Conservation (phyloP, 2,797 vertebrate species). For the Smutsia gigantea region DNA sequence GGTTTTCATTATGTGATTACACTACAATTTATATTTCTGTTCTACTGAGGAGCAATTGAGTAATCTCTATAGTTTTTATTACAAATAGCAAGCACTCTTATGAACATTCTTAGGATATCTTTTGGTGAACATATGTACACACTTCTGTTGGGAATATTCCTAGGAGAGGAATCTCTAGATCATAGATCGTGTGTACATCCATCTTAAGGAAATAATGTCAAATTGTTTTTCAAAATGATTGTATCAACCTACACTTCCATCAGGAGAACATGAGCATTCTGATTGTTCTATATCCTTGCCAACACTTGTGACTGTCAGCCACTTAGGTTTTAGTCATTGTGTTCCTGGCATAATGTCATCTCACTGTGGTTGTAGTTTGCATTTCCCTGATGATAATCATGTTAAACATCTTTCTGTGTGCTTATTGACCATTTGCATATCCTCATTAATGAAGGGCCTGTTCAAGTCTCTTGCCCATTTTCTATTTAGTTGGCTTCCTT, state of each 20-base stretch:
- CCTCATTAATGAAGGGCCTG: not conserved
- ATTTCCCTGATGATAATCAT: not conserved
- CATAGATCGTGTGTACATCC: not conserved
- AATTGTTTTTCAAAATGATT: not conserved
- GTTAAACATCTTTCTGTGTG: not conserved
- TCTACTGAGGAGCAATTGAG: not conserved
- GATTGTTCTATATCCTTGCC: not conserved
- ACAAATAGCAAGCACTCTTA: not conserved
- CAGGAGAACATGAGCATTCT: not conserved
- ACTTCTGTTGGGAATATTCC: not conserved
- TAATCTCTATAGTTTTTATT: not conserved
- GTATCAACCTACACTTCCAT: not conserved
- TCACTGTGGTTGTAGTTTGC: not conserved
- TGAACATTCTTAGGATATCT: not conserved
- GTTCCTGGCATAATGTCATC: not conserved
- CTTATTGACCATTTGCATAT: not conserved
- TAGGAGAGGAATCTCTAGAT: not conserved
- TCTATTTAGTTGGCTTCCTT: not conserved
- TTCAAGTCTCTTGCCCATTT: not conserved
- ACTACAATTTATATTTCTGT: not conserved
- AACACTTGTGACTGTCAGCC: not conserved
- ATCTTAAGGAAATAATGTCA: not conserved
- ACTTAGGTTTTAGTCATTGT: not conserved
- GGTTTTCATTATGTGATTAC: not conserved
- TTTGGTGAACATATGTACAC: not conserved